Evolutionary conservation across 2,888 invertebrate genomes (phyloP).

Genomic region (Amphiduros pacificus): DNA sequence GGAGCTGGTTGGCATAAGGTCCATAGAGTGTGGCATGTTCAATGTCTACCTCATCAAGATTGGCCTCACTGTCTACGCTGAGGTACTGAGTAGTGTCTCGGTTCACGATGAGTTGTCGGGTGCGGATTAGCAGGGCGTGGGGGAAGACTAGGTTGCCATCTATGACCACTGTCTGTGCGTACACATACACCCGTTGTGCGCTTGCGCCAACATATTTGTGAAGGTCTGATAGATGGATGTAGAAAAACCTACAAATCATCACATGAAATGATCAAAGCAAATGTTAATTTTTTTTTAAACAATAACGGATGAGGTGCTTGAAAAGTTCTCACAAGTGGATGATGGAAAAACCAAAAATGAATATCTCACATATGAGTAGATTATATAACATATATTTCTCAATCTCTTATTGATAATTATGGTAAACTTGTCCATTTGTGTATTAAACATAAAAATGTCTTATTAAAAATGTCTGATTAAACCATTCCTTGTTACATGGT

Average conservation of each 20-base stretch:
- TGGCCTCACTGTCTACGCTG: neutral
- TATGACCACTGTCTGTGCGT: constrained; percentile 8
- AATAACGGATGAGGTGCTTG: too few relatives aligned
- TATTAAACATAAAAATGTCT: too few relatives aligned
- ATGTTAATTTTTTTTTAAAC: neutral
- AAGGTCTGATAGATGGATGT: constrained; percentile 1
- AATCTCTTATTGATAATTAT: too few relatives aligned
- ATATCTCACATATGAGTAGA: too few relatives aligned
- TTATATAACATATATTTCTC: too few relatives aligned
- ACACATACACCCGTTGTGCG: constrained; percentile 7
- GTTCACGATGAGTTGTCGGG: constrained; percentile 11
- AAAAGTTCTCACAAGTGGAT: too few relatives aligned
- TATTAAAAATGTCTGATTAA: too few relatives aligned
- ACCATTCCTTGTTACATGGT: neutral
- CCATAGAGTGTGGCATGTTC: neutral
- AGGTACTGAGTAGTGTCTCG: neutral
- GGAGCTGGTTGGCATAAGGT: constrained; percentile 3
- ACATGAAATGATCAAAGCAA: too few relatives aligned
- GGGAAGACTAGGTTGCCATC: neutral
- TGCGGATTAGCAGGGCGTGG: constrained; percentile 1
- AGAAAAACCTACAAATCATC: too few relatives aligned
- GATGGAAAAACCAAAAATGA: too few relatives aligned
- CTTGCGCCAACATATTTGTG: constrained; percentile 2
- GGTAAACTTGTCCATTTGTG: too few relatives aligned
- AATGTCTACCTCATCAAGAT: neutral